A percentile compares a stretch with the other conserved stretches of the same genome.
Evolutionary conservation across 2,113 vertebrate species (phyloP).

Genomic region (Diphyllodes magnificus): DNA sequence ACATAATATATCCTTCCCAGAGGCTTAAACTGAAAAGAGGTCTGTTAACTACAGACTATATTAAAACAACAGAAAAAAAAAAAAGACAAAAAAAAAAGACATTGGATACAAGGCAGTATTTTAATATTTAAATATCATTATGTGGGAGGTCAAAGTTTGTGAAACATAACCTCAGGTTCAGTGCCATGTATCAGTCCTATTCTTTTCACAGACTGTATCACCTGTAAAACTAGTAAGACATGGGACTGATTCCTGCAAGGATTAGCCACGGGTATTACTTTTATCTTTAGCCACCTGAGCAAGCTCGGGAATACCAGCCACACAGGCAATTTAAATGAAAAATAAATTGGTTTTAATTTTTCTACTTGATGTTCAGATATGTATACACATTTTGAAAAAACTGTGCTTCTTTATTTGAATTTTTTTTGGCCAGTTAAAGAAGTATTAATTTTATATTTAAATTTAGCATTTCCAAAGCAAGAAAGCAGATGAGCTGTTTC

Average conservation of each 20-base stretch:
- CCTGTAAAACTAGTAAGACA: neutral
- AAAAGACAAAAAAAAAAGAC: no score
- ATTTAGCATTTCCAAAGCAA: neutral
- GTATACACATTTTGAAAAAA: neutral
- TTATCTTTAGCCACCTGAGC: neutral
- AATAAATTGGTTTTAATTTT: neutral
- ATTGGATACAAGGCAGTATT: neutral
- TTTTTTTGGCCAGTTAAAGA: neutral
- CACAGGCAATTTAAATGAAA: neutral
- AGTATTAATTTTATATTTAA: neutral
- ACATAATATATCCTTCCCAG: constrained; percentile 62
- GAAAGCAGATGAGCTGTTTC: neutral
- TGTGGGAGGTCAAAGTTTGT: neutral
- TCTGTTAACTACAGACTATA: constrained; percentile 46
- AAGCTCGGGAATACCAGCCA: neutral
- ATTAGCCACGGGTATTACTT: neutral
- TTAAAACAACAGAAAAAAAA: neutral
- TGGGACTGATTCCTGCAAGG: neutral
- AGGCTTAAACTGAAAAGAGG: constrained; percentile 64
- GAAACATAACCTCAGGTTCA: neutral
- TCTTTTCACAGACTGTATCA: neutral
- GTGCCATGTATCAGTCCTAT: neutral
- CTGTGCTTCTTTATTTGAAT: fast-evolving
- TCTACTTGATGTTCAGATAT: neutral
- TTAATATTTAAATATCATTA: neutral